Evolutionary conservation across 2,113 vertebrate genomes (phyloP), one percentile per base, ranked within the genome.

Genomic region (Hippoglossus stenolepis): DNA sequence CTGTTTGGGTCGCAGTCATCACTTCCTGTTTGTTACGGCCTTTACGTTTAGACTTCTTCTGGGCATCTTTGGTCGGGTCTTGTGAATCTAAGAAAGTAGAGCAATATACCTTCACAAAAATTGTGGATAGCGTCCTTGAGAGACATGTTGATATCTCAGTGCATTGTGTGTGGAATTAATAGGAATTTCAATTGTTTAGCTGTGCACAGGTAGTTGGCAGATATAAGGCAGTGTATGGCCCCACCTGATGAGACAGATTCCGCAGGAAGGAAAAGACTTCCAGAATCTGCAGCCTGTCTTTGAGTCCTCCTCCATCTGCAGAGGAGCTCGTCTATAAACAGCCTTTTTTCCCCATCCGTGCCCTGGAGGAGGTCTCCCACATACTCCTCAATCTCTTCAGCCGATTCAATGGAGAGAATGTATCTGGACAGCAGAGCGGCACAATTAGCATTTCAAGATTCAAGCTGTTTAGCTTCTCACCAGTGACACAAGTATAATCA

Each of bases 371-470:
- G 95, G 77, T 98, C 98, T 9, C 95, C 87, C 0, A 99, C 93
- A 2, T 99, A 99, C 54, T 99, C 98, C 53, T 94, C 94, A 58
- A 99, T 95, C 92, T 99, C 98, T 0, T 98, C 97, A 31, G 94
- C 93, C 0, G 89, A 95, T 9, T 96, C 95, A 70, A 99, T 99
- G 0, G 96, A 96, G 17, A 99, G 86, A 80, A 99, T 93, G 74
- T 99, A 99, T 84, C 98, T 99, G 63, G 18, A 65, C 11, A 49
- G 31, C 0, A 74, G 23, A 4, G 38, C 1, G 0, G 35, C 1
- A 65, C 1, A 12, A 24, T 10, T 26, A n/a, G 3, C 54, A 57
- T 23, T 60, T 18, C 15, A 28, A 59, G n/a, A 59, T 26, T 59
- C 57, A 28, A 26, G 3, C 24, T 28, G 13, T 24, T 21, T 13